Base-by-base conservation (phyloP, 2,888 invertebrate species). In the Lepidocyrtoides sp. region DNA sequence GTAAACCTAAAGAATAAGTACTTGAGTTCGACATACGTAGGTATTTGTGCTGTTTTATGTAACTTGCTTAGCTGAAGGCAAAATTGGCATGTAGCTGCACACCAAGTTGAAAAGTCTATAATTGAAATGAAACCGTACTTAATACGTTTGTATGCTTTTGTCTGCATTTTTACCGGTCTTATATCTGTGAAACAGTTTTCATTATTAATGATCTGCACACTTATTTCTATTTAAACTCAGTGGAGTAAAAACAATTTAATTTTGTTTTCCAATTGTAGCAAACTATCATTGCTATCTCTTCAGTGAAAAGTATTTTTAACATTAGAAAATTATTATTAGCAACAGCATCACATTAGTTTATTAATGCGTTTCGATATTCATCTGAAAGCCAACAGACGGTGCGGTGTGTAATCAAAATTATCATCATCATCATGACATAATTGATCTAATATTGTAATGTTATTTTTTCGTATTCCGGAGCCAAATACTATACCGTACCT, bases 381-480 rank as follows among this genome's bases (percentile, higher is more conserved):
- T 75, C 32, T 7, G 32, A 54, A 44, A 44, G 32, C 26, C 32
- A 54, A 26, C 72, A 75, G 75, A 75, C 85, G 57, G 75, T 75
- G n/a, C n/a, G n/a, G n/a, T n/a, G n/a, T n/a, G 41, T 36, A 54
- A 57, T 20, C 32, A 85, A 84, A 57, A 77, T 51, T 32, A 66
- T 66, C 54, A 79, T 20, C 2, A 72, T 72, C n/a, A 41, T 66
- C 20, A 5, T 41, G n/a, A 10, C 41, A 54, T 85, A 85, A 88
- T 88, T 88, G 82, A 81, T 88, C 26, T 60, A 79, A 72, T 79
- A 48, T 87, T 41, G 54, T 75, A 63, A 84, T 32, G 17, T 79
- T 54, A 79, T n/a, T 79, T 3, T 14, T 63, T 48, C 12, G 14
- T 63, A 63, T 36, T 60, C 36, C 29, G 29, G 63, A 72, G 63